Evolutionary conservation across 2,797 vertebrate genomes (phyloP).

Genomic region (Antrozous pallidus): DNA sequence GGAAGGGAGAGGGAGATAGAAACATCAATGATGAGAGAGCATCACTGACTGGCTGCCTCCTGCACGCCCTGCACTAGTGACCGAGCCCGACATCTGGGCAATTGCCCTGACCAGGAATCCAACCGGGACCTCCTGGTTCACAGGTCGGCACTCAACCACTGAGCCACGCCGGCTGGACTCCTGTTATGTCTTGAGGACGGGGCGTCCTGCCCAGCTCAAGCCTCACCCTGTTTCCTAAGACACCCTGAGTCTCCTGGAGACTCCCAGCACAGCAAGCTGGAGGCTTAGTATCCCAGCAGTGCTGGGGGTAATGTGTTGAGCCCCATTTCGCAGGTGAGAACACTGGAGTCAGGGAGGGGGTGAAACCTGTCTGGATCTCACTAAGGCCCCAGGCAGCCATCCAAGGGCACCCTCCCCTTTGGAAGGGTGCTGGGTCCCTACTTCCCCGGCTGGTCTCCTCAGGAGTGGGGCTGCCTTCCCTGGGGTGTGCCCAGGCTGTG

Average conservation of each 20-base stretch:
- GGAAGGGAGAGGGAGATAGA: too few relatives aligned
- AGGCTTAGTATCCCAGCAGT: not conserved
- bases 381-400: too few relatives aligned
- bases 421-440: not conserved
- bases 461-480: not conserved
- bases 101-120: too few relatives aligned
- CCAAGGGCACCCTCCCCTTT: not conserved
- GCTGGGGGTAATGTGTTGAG: not conserved
- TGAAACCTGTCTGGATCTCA: not conserved
- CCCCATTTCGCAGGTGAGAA: not conserved
- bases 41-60: too few relatives aligned
- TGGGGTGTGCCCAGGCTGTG: accelerated
- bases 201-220: accelerated
- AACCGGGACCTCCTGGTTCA: too few relatives aligned
- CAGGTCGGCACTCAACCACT: too few relatives aligned
- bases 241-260: not conserved
- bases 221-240: not conserved
- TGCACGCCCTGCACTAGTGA: too few relatives aligned
- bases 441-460: not conserved
- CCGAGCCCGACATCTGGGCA: too few relatives aligned
- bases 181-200: not conserved
- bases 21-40: too few relatives aligned
- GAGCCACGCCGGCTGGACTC: not conserved
- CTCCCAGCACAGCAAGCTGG: not conserved
- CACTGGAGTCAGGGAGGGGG: not conserved